These are phyloP conservation scores for Diaperis boleti DNA, from an alignment of 2,888 invertebrate species.

Conservation along the genomic window DNA sequence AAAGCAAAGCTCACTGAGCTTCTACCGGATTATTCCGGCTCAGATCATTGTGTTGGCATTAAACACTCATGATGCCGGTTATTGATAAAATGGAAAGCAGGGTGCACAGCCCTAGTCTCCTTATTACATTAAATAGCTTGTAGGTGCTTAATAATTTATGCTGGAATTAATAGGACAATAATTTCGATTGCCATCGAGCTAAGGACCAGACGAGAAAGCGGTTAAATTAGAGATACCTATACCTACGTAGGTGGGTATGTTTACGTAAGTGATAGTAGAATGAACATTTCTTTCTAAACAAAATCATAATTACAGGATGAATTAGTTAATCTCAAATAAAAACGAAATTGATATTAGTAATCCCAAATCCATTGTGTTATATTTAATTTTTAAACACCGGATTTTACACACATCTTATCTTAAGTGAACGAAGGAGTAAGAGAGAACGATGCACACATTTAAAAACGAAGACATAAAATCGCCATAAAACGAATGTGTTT, in stretches of 20 bases:
- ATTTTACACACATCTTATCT: too few species aligned
- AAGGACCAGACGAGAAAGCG: constrained; percentile 1
- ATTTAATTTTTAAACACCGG: too few species aligned
- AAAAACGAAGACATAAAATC: constrained; percentile 14
- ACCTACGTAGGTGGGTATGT: too few species aligned
- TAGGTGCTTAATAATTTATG: constrained; percentile 18
- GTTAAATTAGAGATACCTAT: constrained; percentile 3
- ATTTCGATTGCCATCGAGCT: constrained; percentile 19
- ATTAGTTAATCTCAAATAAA: too few species aligned
- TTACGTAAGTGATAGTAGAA: too few species aligned
- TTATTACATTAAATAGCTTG: constrained; percentile 33
- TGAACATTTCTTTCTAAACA: too few species aligned
- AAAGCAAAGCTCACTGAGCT: constrained; percentile 47
- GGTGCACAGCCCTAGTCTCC: constrained; percentile 23
- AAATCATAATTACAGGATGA: too few species aligned
- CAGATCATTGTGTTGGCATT: constrained; percentile 43
- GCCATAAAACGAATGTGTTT: constrained; percentile 12
- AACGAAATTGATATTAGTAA: too few species aligned
- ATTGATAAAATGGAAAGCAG: constrained; percentile 31
- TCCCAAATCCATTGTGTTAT: too few species aligned
- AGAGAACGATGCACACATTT: neutral
- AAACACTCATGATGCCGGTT: constrained; percentile 38
- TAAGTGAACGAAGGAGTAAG: constrained; percentile 10
- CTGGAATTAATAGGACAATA: constrained; percentile 23
- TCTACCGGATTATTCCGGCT: constrained; percentile 49